Evolutionary conservation across 2,888 invertebrate genomes (phyloP).

Genomic region (Harpalus rubripes): DNA sequence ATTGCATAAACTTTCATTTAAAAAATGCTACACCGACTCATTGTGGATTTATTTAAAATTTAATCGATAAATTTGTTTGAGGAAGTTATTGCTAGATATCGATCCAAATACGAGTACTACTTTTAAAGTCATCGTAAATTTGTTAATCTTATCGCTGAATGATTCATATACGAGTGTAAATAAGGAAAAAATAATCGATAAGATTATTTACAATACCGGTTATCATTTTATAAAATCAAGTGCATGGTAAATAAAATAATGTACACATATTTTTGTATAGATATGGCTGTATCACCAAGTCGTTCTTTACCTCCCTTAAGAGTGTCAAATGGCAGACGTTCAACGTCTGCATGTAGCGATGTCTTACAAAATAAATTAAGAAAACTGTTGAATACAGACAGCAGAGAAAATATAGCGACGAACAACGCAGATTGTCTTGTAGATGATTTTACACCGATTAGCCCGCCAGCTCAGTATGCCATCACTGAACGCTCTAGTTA

Average conservation of each 20-base stretch:
- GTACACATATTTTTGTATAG: conserved; percentile 70
- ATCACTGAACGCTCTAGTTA: conserved; percentile 80
- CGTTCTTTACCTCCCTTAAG: conserved; percentile 80
- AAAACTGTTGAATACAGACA: conserved; percentile 86
- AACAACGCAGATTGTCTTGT: conserved; percentile 71
- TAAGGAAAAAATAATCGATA: conserved; percentile 28
- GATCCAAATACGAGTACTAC: no score
- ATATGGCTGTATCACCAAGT: conserved; percentile 78
- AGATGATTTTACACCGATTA: conserved; percentile 80
- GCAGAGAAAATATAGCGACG: conserved; percentile 81
- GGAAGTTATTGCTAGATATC: background rate
- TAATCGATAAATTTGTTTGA: background rate
- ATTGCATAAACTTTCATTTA: no score
- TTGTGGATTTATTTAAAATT: no score
- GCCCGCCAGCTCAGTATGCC: conserved; percentile 88
- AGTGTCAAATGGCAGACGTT: conserved; percentile 77
- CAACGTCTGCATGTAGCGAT: conserved; percentile 79
- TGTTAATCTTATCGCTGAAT: background rate
- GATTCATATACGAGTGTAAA: background rate
- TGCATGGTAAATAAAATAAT: background rate
- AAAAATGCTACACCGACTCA: no score
- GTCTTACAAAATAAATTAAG: conserved; percentile 89
- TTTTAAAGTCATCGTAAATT: background rate
- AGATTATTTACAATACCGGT: conserved; percentile 4
- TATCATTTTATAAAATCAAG: background rate